Base-by-base conservation (phyloP, 1,140 invertebrate genomes). In the Pseudoatta argentina region DNA sequence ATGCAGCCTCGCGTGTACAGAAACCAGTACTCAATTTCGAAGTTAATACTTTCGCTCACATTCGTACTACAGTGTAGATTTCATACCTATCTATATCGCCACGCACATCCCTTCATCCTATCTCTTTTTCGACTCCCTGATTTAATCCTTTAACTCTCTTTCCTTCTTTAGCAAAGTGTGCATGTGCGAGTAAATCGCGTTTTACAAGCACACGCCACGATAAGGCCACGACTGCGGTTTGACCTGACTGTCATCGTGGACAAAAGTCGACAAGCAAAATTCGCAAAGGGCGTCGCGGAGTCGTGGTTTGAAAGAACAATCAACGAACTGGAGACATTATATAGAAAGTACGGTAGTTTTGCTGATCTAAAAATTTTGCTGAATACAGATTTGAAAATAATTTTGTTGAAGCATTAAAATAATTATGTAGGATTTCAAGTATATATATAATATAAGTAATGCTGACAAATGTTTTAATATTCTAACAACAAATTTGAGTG, bases 21-120 rank as follows among this genome's bases (percentile, higher is more conserved):
- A 88, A 81, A 63, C 51, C 39, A 48, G 78, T 48, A 85, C 78
- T 88, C 78, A 83, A 88, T 87, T 88, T 75, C 61, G 39, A 16
- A 85, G 86, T 85, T 87, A 88, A 88, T 88, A 85, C 78, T 51
- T 51, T 57, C 30, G 57, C 66, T 63, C 55, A 53, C 44, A 81
- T 59, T 81, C 85, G 77, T 71, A 86, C 85, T 51, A n/a, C 85
- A 71, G 44, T 44, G 30, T 34, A 34, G 30, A 6, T 71, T 82
- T 82, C 64, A 24, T 71, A 21, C 44, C n/a, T 18, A 1, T 16
- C 21, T 3, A 12, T 66, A 34, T 44, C 39, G 18, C 18, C 16
- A 12, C 24, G 27, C 51, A 27, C 76, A 16, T 18, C 16, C 51
- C n/a, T 7, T 16, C 67, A 18, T 2, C 18, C 16, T 16, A 2